Base-by-base conservation (phyloP, 2,113 vertebrate species). In the Daubentonia madagascariensis region DNA sequence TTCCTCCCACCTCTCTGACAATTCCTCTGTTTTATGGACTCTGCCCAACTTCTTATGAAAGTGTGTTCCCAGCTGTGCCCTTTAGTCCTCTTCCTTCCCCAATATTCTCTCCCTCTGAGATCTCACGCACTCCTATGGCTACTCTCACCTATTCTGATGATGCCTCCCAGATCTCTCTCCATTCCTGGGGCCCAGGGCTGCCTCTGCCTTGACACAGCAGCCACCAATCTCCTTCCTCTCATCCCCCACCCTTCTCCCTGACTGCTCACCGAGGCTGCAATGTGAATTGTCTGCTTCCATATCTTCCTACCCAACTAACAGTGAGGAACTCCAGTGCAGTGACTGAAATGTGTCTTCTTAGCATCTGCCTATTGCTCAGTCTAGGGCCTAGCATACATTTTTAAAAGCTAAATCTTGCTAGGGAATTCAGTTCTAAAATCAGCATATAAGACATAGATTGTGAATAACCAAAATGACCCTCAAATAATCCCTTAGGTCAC, bases 391-490 rank as follows among this genome's bases (percentile, higher is more conserved):
- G 48, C 43, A 84, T n/a, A 76, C 13, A 80, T 84, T 93, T 78
- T 45, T 68, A 61, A 95, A 92, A 65, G 28, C 8, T 59, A 78
- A 37, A 72, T 79, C 61, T 89, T 89, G 89, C 78, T 70, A 61
- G 59, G 18, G 35, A 86, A 75, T 91, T 91, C 79, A 52, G 48
- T 72, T 92, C 45, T 72, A 87, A 91, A 96, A 78, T 85, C 40
- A 84, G 81, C 32, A 65, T 28, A 6, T 43, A 92, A 79, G 68
- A 80, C 25, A 75, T 28, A 91, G 59, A 80, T 79, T 57, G 20
- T 79, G 43, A 96, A 88, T 35, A 90, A 67, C 43, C 97, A 96
- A 50, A 68, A 43, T 88, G 63, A 35, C 45, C 83, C 40, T 94
- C 70, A 85, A 87, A 97, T 76, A 88, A 91, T 37, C 81, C 52